These are phyloP conservation scores for Synanthedon tipuliformis DNA, from an alignment of 2,888 invertebrate species.

Conservation along the genomic window DNA sequence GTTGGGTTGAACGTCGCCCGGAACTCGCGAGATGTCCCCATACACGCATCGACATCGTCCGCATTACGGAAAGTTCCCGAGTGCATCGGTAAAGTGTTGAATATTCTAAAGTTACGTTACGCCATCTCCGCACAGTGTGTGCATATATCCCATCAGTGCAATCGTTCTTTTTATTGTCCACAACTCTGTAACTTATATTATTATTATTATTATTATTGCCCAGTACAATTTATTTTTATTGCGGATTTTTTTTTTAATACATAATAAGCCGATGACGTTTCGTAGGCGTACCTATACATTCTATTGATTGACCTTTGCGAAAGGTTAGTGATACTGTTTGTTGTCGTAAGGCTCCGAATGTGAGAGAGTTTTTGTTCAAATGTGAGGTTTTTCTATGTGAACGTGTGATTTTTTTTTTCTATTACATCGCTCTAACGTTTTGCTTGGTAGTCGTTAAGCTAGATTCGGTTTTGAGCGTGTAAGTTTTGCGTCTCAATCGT, in stretches of 20 bases:
- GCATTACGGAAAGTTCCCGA: slow-evolving; percentile 32
- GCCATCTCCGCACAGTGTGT: slow-evolving; percentile 29
- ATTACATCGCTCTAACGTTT: slow-evolving; percentile 43
- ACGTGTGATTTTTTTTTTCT: slow-evolving; percentile 63
- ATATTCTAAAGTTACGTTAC: slow-evolving; percentile 53
- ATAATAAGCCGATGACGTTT: slow-evolving; percentile 52
- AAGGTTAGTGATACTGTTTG: slow-evolving; percentile 70
- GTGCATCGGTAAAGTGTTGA: slow-evolving; percentile 57
- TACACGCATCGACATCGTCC: slow-evolving; percentile 46
- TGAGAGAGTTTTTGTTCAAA: slow-evolving; percentile 39
- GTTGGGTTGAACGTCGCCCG: too few relatives aligned
- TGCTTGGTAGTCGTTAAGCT: slow-evolving; percentile 62
- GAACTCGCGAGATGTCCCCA: slow-evolving; percentile 12
- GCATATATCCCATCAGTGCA: slow-evolving; percentile 38
- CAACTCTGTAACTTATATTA: slow-evolving; percentile 31
- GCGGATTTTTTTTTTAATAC: slow-evolving; percentile 27
- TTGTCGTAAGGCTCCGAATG: slow-evolving; percentile 46
- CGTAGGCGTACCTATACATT: slow-evolving; percentile 68
- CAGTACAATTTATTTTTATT: slow-evolving; percentile 55
- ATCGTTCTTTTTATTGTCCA: slow-evolving; percentile 35
- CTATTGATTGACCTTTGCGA: slow-evolving; percentile 67
- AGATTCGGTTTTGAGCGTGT: slow-evolving; percentile 49
- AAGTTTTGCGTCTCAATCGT: slow-evolving; percentile 37
- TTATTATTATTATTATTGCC: slow-evolving; percentile 41
- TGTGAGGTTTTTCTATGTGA: slow-evolving; percentile 40